Conservation (phyloP, 2,797 vertebrate species). For the Siniperca undulata region DNA sequence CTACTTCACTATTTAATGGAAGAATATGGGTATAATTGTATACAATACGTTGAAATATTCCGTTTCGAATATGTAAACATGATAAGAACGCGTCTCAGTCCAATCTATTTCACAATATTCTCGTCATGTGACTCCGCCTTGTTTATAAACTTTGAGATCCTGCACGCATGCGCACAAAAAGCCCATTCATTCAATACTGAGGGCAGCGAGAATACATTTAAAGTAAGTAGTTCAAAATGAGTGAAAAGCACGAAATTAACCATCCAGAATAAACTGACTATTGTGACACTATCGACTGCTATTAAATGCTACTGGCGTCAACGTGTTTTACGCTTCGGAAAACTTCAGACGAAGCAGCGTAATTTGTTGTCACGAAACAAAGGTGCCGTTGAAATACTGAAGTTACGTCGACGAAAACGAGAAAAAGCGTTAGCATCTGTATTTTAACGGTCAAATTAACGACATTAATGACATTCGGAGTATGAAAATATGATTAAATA, state of each 20-base stretch:
- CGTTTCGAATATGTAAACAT: not conserved
- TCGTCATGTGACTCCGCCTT: constrained; percentile 90
- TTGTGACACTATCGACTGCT: rapidly evolving
- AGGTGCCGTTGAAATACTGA: constrained; percentile 30
- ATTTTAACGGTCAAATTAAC: rapidly evolving
- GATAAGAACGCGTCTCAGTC: not conserved
- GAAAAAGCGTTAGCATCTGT: rapidly evolving
- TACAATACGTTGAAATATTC: rapidly evolving
- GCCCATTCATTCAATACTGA: constrained; percentile 95
- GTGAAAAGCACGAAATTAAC: not conserved
- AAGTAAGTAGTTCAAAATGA: not conserved
- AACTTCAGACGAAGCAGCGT: constrained; percentile 19
- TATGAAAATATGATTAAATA: not conserved
- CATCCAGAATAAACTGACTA: rapidly evolving
- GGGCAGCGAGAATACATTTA: constrained; percentile 41
- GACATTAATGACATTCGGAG: rapidly evolving
- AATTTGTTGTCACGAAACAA: constrained; percentile 49
- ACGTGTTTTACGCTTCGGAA: not conserved
- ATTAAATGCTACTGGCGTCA: not conserved
- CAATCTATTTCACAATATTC: constrained; percentile 57
- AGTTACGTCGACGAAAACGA: constrained; percentile 52
- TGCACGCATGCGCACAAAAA: constrained; percentile 89
- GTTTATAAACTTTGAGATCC: constrained; percentile 90
- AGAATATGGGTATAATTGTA: rapidly evolving
- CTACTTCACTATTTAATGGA: not conserved